A percentile compares a stretch with the other conserved stretches of the same genome.
Evolutionary conservation across 2,113 vertebrate species (phyloP).

Genomic region (Aplodontia rufa): DNA sequence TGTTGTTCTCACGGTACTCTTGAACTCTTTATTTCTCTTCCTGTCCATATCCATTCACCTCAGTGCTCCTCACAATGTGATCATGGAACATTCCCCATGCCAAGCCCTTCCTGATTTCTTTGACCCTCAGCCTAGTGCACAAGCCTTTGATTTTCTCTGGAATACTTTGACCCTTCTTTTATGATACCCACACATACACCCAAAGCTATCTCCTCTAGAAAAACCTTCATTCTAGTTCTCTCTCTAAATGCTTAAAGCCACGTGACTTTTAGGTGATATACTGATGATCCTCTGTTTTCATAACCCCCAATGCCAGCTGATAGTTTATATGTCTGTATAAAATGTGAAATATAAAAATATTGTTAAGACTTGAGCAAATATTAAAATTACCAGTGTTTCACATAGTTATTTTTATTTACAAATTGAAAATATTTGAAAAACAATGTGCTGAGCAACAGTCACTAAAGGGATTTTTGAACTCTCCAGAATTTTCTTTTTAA

Average conservation of each 20-base stretch:
- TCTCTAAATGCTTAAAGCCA: neutral
- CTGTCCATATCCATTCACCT: neutral
- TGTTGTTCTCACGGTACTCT: neutral
- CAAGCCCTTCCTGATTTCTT: neutral
- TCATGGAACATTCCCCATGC: neutral
- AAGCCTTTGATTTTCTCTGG: neutral
- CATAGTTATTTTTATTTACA: slow-evolving; percentile 17
- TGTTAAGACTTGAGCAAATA: neutral
- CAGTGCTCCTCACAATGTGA: neutral
- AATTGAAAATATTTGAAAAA: neutral
- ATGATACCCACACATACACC: neutral
- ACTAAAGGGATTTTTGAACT: neutral
- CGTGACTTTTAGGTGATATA: no score
- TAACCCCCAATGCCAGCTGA: neutral
- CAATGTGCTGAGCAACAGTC: neutral
- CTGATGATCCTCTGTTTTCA: neutral
- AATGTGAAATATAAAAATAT: slow-evolving; percentile 10
- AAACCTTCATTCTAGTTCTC: neutral
- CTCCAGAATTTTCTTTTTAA: neutral
- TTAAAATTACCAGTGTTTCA: neutral
- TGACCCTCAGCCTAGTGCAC: neutral
- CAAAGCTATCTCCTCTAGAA: neutral
- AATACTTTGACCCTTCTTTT: neutral
- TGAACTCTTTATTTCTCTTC: neutral
- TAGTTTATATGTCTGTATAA: neutral